Evolutionary conservation across 1,140 invertebrate genomes (phyloP).

Genomic region (Ridgeia piscesae): DNA sequence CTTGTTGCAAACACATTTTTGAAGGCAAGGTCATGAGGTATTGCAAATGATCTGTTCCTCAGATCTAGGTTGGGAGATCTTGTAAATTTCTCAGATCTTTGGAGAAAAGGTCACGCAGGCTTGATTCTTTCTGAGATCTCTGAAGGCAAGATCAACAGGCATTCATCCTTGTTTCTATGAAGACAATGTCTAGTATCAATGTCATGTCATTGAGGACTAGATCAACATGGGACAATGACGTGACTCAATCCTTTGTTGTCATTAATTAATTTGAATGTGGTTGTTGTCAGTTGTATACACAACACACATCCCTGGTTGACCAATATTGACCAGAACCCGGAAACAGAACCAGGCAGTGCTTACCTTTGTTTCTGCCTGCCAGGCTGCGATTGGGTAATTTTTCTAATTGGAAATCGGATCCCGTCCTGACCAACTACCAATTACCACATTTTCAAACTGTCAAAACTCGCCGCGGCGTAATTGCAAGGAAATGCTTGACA

Average conservation of each 20-base stretch:
- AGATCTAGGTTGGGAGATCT: not conserved
- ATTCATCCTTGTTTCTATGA: not conserved
- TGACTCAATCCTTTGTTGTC: not conserved
- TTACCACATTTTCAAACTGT: not conserved
- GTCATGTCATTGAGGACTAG: not conserved
- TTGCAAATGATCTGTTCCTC: too few species aligned
- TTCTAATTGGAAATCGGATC: conserved; percentile 5
- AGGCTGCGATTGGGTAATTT: not conserved
- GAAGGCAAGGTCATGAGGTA: too few species aligned
- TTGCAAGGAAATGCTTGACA: conserved; percentile 5
- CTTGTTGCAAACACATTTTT: not conserved
- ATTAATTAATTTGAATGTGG: conserved; percentile 6
- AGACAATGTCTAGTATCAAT: not conserved
- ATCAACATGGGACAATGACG: not conserved
- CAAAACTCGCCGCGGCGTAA: not conserved
- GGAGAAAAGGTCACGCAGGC: not conserved
- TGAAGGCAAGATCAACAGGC: not conserved
- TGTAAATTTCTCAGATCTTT: not conserved
- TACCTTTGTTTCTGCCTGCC: not conserved
- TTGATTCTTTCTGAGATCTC: not conserved
- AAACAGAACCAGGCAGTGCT: not conserved
- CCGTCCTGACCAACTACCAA: not conserved
- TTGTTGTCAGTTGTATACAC: not conserved
- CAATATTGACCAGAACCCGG: not conserved
- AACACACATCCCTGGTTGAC: not conserved